These are phyloP conservation scores for Heliothis peltigera DNA, from an alignment of 2,888 invertebrate genomes.

Conservation along the genomic window DNA sequence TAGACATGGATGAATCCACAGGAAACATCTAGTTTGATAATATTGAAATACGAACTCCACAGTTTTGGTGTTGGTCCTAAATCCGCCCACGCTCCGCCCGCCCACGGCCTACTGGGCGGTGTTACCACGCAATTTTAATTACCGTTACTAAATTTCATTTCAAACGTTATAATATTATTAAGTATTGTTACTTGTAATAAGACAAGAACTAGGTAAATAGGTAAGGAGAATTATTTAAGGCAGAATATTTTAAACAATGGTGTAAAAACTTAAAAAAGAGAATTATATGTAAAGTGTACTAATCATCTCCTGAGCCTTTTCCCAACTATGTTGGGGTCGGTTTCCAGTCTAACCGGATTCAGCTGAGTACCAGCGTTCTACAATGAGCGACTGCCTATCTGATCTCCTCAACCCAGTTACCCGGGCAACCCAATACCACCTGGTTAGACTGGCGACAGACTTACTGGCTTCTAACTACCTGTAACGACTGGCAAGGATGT, in stretches of 20 bases:
- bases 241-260: background rate
- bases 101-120: constrained; percentile 31
- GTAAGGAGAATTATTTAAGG: background rate
- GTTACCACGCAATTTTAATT: constrained; percentile 37
- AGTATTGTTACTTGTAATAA: constrained; percentile 30
- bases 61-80: constrained; percentile 38
- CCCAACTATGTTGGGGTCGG: too few species aligned
- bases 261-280: background rate
- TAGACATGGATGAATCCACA: too few species aligned
- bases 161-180: constrained; percentile 1
- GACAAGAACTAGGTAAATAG: background rate
- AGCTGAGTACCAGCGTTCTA: background rate
- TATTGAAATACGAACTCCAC: constrained; percentile 15
- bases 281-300: too few species aligned
- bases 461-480: too few species aligned
- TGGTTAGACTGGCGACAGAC: too few species aligned
- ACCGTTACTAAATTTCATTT: constrained; percentile 21
- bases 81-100: constrained; percentile 35
- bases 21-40: background rate
- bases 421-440: too few species aligned
- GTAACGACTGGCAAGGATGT: too few species aligned
- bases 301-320: too few species aligned
- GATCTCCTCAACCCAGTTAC: too few species aligned
- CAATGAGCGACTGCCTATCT: too few species aligned
- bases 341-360: too few species aligned